These are phyloP conservation scores for Loxodonta africana DNA, from an alignment of 2,113 vertebrate species.

Conservation along the genomic window DNA sequence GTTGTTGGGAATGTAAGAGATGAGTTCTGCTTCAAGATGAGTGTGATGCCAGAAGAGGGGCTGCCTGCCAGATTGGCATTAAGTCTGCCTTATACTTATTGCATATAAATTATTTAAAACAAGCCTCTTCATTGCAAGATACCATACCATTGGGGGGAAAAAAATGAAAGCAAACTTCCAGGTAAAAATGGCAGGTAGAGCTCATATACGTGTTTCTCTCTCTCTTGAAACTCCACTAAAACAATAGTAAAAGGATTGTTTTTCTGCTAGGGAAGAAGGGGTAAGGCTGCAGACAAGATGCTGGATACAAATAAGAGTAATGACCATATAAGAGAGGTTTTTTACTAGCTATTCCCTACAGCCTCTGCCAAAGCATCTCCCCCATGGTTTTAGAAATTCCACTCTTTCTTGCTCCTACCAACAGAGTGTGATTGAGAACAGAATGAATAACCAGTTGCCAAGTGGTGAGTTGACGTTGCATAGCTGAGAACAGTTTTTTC, in stretches of 20 bases:
- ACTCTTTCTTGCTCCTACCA: background rate
- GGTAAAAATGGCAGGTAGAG: background rate
- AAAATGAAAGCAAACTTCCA: background rate
- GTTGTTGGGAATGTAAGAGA: background rate
- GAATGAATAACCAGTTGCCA: background rate
- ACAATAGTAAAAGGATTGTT: background rate
- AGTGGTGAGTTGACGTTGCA: background rate
- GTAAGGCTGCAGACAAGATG: background rate
- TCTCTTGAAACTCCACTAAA: background rate
- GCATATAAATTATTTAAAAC: background rate
- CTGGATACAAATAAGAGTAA: background rate
- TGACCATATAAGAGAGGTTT: background rate
- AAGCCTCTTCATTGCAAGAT: background rate
- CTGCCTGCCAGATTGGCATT: background rate
- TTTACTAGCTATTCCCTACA: background rate
- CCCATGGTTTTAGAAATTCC: background rate
- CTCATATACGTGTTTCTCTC: background rate
- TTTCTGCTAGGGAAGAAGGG: background rate
- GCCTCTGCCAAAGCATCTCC: background rate
- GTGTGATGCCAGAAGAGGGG: background rate
- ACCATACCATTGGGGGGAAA: background rate
- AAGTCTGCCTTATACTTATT: background rate
- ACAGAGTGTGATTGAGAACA: background rate
- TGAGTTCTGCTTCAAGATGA: background rate
- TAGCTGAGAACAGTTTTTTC: background rate